Evolutionary conservation across 2,113 vertebrate species (phyloP), one percentile per base, ranked within the genome.

Genomic region (Burhinus bistriatus): DNA sequence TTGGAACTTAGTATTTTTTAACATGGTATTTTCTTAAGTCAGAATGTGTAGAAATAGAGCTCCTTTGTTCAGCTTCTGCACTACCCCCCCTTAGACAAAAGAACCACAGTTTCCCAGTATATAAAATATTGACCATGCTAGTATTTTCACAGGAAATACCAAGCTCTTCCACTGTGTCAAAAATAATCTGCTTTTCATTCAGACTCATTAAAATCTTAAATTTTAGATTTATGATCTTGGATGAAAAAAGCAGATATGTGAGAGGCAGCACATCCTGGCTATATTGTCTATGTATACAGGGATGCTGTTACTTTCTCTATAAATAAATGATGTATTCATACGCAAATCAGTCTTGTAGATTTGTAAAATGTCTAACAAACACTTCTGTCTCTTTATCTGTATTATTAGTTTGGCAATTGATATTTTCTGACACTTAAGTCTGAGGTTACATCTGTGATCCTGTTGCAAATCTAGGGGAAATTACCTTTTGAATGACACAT

Each of bases 91-190:
- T 92, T 29, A 88, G 91, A 95, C 84, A 97, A 96, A 97, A 85
- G 87, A 81, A 90, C 77, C 73, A 97, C 64, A 96, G 87, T 97
- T 93, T 96, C 42, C 64, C 95, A 69, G 75, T 93, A 85, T 96
- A 94, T 95, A 97, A 98, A 96, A 83, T 95, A 82, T 71, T 97
- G 96, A 92, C 89, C 91, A 0, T 95, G 42, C 82, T 96, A 58
- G 78, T 96, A 75, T 97, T 97, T 97, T 95, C 83, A 72, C 85
- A 98, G 93, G 96, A 98, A 98, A 97, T 97, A 91, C 84, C 91
- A 90, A 76, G 8, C 82, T 96, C 96, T 96, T 95, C 94, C 77
- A 91, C 66, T 87, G 62, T 97, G 79, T 97, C 83, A 95, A 95
- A 97, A 97, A 86, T 79, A 97, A 97, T 95, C 40, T 27, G 83